These are phyloP conservation scores for Chorisops tibialis DNA, from an alignment of 2,888 invertebrate species.

Conservation along the genomic window DNA sequence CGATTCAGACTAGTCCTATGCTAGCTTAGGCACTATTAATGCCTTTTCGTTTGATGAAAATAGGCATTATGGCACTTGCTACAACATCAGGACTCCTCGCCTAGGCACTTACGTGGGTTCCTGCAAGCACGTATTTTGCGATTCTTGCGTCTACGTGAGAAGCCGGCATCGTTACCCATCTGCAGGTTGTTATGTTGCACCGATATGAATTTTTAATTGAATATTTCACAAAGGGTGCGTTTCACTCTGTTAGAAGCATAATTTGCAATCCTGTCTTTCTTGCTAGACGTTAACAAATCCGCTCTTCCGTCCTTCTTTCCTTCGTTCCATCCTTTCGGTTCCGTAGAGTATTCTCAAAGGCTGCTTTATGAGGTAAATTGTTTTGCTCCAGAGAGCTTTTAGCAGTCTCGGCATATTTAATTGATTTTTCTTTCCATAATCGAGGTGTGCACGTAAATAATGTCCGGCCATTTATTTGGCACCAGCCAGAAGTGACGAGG, in stretches of 20 bases:
- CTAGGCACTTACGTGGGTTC: too few relatives aligned
- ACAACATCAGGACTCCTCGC: too few relatives aligned
- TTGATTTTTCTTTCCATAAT: constrained; percentile 25
- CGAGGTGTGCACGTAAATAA: constrained; percentile 29
- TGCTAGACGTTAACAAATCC: neutral
- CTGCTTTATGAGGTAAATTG: constrained; percentile 1
- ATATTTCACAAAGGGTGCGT: constrained; percentile 13
- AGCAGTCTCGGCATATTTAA: constrained; percentile 14
- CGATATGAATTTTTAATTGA: constrained; percentile 29
- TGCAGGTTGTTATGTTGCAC: neutral
- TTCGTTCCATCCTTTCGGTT: neutral
- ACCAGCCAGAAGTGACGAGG: constrained; percentile 24
- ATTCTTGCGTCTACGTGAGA: too few relatives aligned
- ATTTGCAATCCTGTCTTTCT: neutral
- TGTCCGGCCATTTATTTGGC: constrained; percentile 25
- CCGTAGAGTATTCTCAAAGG: neutral
- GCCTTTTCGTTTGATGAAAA: too few relatives aligned
- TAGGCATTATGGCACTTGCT: too few relatives aligned
- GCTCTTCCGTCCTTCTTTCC: neutral
- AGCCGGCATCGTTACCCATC: too few relatives aligned
- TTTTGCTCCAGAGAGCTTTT: constrained; percentile 14
- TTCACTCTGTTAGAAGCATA: constrained; percentile 7
- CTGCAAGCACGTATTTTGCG: too few relatives aligned
- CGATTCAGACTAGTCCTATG: too few relatives aligned
- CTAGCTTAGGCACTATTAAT: too few relatives aligned